Base-by-base conservation (phyloP, 2,797 vertebrate genomes). In the Lutjanus campechanus region DNA sequence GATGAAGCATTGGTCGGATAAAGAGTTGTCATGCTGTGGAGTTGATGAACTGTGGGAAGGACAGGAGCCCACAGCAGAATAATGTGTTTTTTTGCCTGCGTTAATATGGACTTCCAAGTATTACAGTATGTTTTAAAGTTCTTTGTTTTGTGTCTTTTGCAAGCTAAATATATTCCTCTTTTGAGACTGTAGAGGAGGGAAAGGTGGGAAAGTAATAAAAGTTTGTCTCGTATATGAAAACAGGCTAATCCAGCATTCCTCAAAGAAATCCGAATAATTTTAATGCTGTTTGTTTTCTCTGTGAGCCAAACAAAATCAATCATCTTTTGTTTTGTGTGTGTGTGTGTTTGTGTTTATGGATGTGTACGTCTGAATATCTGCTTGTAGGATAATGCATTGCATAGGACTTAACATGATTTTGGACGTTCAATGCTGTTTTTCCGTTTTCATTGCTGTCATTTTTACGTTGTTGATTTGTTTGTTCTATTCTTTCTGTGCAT, bases 41-140 rank as follows among this genome's bases (percentile, higher is more conserved):
- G 97, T 97, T 99, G 98, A 99, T 99, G 97, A 99, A 97, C 97
- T 98, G 97, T 98, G 96, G 95, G 96, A 96, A 96, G 97, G 96
- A 97, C 97, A 96, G 97, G 96, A 97, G 96, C 97, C 96, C 93
- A 96, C 93, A 97, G 96, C 29, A 36, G 90, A 88, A 79, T 90
- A 86, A 90, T 88, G 76, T 87, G 84, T 72, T 86, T 81, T 58
- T 77, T 77, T 70, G 56, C 25, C 7, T 77, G 58, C 70, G 59
- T 86, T 88, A 86, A 84, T 81, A 85, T 59, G 83, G 83, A 81
- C 83, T 80, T 88, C 55, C 49, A 69, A 80, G 66, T 78, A 67
- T n/a, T 20, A 41, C 56, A 87, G 51, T 58, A 65, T 82, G 50
- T 77, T 79, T 82, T 68, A 54, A 51, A 67, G 15, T 78, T 85